Base-by-base conservation (phyloP, 2,888 invertebrate genomes). In the Agrotis puta region DNA sequence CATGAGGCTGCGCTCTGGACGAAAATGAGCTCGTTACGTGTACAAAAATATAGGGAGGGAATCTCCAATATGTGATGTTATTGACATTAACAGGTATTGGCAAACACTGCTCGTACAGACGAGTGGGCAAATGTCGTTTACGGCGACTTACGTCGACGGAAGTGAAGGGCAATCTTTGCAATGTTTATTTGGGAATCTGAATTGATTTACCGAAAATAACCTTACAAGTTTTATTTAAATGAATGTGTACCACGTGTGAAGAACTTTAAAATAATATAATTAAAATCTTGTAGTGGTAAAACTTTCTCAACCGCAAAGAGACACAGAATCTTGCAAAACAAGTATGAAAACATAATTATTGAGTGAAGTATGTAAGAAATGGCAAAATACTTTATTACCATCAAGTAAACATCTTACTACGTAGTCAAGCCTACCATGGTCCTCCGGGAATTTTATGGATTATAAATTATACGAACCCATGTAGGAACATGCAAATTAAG, bases 21-120 rank as follows among this genome's bases (percentile, higher is more conserved):
- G 79, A 87, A 86, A 89, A 89, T 87, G 87, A 88, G 88, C 85
- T 90, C 85, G 87, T 90, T 90, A 90, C 86, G 69, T 79, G 74
- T 82, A 81, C 81, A 86, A 89, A 87, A 88, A 83, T 88, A 83
- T 75, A 80, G 66, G 64, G 69, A 50, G 64, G 73, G 79, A 86
- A 86, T 85, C 84, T 84, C 58, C 83, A 82, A 86, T 79, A 80
- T 85, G 68, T 85, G 59, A 57, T 27, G 71, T 53, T 81, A 70
- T 83, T 82, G 84, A 79, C 82, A 74, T 81, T 65, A 70, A 71
- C 74, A 80, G 82, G 86, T 85, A 86, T 87, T 74, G 78, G 81
- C 74, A 88, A 88, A 88, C 81, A 87, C 72, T 74, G 73, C 65
- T 64, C 59, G 43, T 61, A 59, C 74, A 59, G 76, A 74, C 74